phyloP scores from a whole-genome alignment of 1,140 invertebrate genomes.

The Temnothorax nylanderi region DNA sequence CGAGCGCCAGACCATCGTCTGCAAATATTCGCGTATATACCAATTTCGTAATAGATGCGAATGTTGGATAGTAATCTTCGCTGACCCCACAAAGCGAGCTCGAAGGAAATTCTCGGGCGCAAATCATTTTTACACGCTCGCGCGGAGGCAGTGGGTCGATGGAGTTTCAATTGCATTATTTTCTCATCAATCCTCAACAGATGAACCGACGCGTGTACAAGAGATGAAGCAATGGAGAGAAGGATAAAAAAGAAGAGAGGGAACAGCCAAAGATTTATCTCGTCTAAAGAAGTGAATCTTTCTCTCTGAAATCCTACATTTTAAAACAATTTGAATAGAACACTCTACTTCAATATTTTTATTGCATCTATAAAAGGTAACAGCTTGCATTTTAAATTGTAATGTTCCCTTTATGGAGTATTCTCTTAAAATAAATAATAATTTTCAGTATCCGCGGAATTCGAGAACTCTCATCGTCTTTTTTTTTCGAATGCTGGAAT shows the following conservation, averaged over 20 bases:
- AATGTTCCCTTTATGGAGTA: neutral
- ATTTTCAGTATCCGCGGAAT: neutral
- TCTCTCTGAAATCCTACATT: neutral
- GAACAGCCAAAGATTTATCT: neutral
- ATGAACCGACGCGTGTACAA: conserved; percentile 29
- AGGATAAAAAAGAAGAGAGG: neutral
- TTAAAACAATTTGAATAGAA: neutral
- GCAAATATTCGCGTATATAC: neutral
- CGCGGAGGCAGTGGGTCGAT: conserved; percentile 53
- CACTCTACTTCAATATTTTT: neutral
- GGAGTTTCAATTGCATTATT: conserved; percentile 67
- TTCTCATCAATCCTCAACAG: conserved; percentile 60
- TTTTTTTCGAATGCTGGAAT: conserved; percentile 9
- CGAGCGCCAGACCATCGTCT: neutral
- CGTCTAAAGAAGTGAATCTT: neutral
- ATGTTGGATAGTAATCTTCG: neutral
- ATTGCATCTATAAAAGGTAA: neutral
- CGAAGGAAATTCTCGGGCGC: conserved; percentile 36
- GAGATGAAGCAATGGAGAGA: conserved; percentile 2
- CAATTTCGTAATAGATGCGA: neutral
- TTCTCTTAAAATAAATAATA: neutral
- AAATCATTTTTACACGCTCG: conserved; percentile 42
- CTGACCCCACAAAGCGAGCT: neutral
- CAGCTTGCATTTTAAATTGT: neutral
- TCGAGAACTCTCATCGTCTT: neutral